Percentiles rank a stretch among this genome's conserved stretches.
These are phyloP conservation scores for Physocephala rufipes DNA, from an alignment of 2,888 invertebrate genomes.

Conservation along the genomic window DNA sequence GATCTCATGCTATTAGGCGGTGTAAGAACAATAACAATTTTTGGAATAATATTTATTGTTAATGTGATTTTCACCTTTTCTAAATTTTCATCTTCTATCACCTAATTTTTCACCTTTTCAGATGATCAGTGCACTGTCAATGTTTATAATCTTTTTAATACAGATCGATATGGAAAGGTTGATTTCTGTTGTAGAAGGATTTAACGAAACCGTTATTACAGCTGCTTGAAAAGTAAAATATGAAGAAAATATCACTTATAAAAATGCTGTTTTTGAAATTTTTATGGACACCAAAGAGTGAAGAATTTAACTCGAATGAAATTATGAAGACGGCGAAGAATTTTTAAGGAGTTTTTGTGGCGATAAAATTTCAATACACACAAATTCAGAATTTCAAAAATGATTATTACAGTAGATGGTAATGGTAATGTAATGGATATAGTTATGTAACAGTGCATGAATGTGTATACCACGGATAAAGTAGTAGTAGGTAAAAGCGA, in stretches of 20 bases:
- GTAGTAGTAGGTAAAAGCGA: too few relatives aligned
- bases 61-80: not conserved
- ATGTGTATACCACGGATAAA: too few relatives aligned
- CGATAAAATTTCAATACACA: too few relatives aligned
- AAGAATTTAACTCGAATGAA: too few relatives aligned
- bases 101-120: slow-evolving; percentile 39
- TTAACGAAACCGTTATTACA: slow-evolving; percentile 13
- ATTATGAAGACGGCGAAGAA: too few relatives aligned
- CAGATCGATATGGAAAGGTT: slow-evolving; percentile 58
- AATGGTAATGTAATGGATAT: too few relatives aligned
- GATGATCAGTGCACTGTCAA: slow-evolving; percentile 54
- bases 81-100: not conserved
- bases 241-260: not conserved
- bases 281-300: too few relatives aligned
- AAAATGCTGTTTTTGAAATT: too few relatives aligned
- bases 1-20: slow-evolving; percentile 56
- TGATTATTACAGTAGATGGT: too few relatives aligned
- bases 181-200: slow-evolving; percentile 40
- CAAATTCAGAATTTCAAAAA: too few relatives aligned
- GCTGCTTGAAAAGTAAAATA: not conserved
- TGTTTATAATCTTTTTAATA: slow-evolving; percentile 58
- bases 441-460: too few relatives aligned
- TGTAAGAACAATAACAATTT: slow-evolving; percentile 43
- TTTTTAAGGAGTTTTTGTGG: too few relatives aligned
- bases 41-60: not conserved